Evolutionary conservation across 1,140 invertebrate species (phyloP).

Genomic region (Pachypeltis micranthus): DNA sequence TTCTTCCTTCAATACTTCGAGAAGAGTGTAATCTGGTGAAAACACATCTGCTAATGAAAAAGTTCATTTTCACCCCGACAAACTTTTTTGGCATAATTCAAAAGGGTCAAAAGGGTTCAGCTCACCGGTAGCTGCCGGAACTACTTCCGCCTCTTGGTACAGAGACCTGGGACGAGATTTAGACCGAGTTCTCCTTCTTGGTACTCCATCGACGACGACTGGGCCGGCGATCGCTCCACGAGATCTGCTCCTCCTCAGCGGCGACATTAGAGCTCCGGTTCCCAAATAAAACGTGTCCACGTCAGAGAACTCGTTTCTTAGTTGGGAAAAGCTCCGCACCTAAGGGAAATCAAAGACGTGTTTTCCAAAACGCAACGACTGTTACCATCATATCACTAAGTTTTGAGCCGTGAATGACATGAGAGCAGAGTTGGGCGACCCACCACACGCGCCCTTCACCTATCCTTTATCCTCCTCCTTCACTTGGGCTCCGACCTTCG

Average conservation of each 20-base stretch:
- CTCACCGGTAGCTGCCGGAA: constrained; percentile 38
- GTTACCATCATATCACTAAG: too few relatives aligned
- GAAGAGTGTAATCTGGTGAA: constrained; percentile 57
- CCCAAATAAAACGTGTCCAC: constrained; percentile 82
- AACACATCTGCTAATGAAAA: not conserved
- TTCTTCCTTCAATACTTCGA: constrained; percentile 72
- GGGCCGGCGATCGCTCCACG: constrained; percentile 36
- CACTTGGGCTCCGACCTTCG: too few relatives aligned
- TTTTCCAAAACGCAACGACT: too few relatives aligned
- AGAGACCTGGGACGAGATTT: constrained; percentile 66
- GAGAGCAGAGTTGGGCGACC: too few relatives aligned
- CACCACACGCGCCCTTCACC: too few relatives aligned
- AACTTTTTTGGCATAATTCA: not conserved
- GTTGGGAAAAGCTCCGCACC: constrained; percentile 82
- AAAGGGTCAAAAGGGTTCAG: not conserved
- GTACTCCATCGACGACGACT: constrained; percentile 18
- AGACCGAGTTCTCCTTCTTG: constrained; percentile 47
- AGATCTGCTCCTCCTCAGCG: constrained; percentile 55
- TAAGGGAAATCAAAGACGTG: constrained; percentile 31
- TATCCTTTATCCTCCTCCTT: too few relatives aligned
- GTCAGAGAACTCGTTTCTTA: constrained; percentile 80
- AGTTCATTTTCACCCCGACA: too few relatives aligned
- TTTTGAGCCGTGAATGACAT: too few relatives aligned
- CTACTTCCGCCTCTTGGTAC: constrained; percentile 65
- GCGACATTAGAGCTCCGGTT: constrained; percentile 45